Evolutionary conservation across 2,797 vertebrate species (phyloP), one percentile per base, ranked within the genome.

Genomic region (Lacerta viridis): DNA sequence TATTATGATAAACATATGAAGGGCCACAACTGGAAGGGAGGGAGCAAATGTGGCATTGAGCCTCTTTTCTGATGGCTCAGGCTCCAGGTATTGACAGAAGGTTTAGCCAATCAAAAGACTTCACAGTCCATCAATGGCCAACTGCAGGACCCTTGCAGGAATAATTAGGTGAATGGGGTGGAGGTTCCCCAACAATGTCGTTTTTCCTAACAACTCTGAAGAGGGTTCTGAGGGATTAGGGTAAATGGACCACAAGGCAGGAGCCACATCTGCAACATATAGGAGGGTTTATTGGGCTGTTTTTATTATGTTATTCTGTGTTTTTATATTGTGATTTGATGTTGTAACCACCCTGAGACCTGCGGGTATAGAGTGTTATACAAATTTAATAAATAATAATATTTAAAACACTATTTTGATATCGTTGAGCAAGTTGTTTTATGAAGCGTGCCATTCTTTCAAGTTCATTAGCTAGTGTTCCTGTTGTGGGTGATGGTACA

Each of bases 361-460:
- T 55, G 50, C 3, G 50, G 50, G 15, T 55, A 15, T 55, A 55
- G 50, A 55, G 50, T 11, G 3, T 55, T 15, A 55, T 55, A 15
- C 50, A 55, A 55, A 55, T 55, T 15, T 55, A 15, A 55, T 50
- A 3, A 61, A 61, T 23, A 23, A 61, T 23, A 61, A 61, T 20
- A 61, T 43, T 43, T 43, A 43, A 43, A 50, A 50, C 50, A 50
- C 50, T 50, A 74, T 25, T 3, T 41, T 71, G 13, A 76, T 23
- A 61, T 71, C 81, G 0, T 59, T 84, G 72, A 88, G 50, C 79
- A 88, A 90, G 55, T 84, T 69, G 84, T 87, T 92, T 95, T 87
- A 74, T 27, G 20, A 80, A 85, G 4, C 15, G 18, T 84, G 7
- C 33, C 23, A n/a, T 79, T 80, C 75, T 93, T 92, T 89, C 71